These are phyloP conservation scores for Philonicus albiceps DNA, from an alignment of 2,888 invertebrate genomes.

Conservation along the genomic window DNA sequence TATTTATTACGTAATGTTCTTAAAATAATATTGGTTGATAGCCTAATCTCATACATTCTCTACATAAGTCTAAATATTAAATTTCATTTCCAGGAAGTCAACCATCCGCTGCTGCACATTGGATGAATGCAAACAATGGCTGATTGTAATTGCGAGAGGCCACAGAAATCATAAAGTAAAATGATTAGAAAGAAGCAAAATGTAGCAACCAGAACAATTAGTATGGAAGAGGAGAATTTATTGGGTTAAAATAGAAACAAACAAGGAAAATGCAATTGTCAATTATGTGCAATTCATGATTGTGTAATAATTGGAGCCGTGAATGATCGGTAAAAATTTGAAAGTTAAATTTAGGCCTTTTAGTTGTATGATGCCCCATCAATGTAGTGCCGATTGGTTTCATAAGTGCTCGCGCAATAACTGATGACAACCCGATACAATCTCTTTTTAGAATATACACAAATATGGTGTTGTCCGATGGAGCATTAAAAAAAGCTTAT, in stretches of 20 bases:
- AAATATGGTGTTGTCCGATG: constrained; percentile 49
- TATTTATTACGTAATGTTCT: too few relatives aligned
- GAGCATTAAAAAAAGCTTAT: constrained; percentile 42
- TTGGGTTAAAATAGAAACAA: neutral
- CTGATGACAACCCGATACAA: constrained; percentile 44
- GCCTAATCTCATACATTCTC: too few relatives aligned
- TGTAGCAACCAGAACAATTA: neutral
- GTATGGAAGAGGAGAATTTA: neutral
- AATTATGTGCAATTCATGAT: constrained; percentile 44
- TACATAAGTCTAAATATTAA: neutral
- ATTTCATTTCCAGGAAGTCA: neutral
- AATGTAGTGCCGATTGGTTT: constrained; percentile 13
- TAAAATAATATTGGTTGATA: too few relatives aligned
- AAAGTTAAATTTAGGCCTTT: neutral
- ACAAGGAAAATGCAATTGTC: constrained; percentile 12
- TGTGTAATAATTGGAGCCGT: constrained; percentile 28
- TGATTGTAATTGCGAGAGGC: neutral
- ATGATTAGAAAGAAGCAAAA: neutral
- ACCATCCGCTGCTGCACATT: neutral
- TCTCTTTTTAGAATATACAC: constrained; percentile 42
- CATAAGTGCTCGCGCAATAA: constrained; percentile 24
- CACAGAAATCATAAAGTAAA: neutral
- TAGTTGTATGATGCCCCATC: constrained; percentile 6
- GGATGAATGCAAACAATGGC: neutral
- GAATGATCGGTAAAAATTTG: constrained; percentile 33